Evolutionary conservation across 1,140 invertebrate species (phyloP).

Genomic region (Nasonia vitripennis): DNA sequence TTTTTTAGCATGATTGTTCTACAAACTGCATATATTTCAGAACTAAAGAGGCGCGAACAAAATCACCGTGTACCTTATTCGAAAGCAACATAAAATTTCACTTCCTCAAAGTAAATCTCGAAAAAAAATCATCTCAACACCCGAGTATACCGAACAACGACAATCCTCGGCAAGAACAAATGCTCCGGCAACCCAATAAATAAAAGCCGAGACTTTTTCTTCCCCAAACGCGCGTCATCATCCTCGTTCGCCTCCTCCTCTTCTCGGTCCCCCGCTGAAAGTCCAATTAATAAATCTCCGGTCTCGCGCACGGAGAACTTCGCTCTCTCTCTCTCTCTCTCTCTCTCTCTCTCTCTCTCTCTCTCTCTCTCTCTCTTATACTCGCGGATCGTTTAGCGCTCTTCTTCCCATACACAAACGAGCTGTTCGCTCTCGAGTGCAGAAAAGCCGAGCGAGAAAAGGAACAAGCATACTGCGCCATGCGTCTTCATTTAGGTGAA

Average conservation of each 20-base stretch:
- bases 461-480: not conserved
- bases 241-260: conserved; percentile 3
- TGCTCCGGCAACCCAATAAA: not conserved
- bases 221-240: not conserved
- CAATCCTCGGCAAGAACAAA: not conserved
- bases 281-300: conserved; percentile 39
- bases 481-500: conserved; percentile 36
- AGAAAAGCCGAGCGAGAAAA: not conserved
- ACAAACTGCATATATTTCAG: no score
- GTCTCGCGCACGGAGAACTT: not conserved
- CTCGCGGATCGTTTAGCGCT: conserved; percentile 20
- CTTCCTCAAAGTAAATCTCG: no score
- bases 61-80: no score
- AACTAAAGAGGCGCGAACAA: no score
- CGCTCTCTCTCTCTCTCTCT: not conserved
- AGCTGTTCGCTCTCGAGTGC: not conserved
- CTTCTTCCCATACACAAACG: not conserved
- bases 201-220: not conserved
- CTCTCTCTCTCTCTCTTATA: not conserved
- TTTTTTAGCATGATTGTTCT: no score
- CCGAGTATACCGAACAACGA: no score
- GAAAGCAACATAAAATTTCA: no score
- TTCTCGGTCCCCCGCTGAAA: not conserved
- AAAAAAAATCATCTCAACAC: no score
- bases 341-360: no score